A percentile compares a stretch with the other conserved stretches of the same genome.
Evolutionary conservation across 2,797 vertebrate genomes (phyloP).

Genomic region (Hozukius guyotensis): DNA sequence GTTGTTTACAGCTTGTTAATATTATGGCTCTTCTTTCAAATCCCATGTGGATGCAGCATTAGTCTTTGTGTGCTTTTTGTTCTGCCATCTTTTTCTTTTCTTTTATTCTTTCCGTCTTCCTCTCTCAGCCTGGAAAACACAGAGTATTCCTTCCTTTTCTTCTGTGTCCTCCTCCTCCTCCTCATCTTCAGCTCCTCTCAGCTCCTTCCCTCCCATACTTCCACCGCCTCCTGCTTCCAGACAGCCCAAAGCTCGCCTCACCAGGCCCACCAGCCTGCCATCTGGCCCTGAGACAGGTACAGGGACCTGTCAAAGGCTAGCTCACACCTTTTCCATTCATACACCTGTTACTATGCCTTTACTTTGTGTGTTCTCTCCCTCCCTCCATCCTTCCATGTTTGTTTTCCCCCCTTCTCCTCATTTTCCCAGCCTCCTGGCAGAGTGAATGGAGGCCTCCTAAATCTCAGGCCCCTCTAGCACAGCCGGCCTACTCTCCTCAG

Average conservation of each 20-base stretch:
- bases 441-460: constrained; percentile 83
- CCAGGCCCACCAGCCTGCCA: constrained; percentile 80
- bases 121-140: constrained; percentile 44
- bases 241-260: constrained; percentile 64
- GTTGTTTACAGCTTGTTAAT: background rate
- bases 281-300: constrained; percentile 80
- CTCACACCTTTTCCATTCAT: background rate
- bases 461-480: constrained; percentile 66
- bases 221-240: constrained; percentile 27
- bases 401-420: background rate
- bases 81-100: background rate
- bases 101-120: background rate
- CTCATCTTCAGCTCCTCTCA: constrained; percentile 53
- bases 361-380: constrained; percentile 15
- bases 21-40: background rate
- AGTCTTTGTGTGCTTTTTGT: background rate
- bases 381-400: background rate
- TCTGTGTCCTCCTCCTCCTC: constrained; percentile 28
- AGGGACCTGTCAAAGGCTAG: background rate
- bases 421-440: constrained; percentile 80
- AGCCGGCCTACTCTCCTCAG: constrained; percentile 58
- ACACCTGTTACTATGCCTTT: background rate
- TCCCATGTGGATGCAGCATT: background rate
- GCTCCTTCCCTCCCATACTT: constrained; percentile 44
- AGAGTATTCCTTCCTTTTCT: constrained; percentile 46